Base-by-base conservation (phyloP, 2,888 invertebrate genomes). In the Scrobipalpa atriplicella region DNA sequence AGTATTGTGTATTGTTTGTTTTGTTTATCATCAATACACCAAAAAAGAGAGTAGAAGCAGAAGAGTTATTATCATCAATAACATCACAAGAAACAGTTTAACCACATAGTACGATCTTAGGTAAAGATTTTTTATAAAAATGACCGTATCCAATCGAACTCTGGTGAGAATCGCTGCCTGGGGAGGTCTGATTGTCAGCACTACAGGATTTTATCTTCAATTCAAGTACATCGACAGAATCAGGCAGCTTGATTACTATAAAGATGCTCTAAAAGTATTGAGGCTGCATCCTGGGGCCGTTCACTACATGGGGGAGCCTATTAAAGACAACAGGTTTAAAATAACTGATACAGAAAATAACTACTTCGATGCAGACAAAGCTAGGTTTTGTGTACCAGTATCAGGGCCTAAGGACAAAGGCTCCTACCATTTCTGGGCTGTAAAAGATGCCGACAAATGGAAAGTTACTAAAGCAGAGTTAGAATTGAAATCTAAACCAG, bases 291-390 rank as follows among this genome's bases (percentile, higher is more conserved):
- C 90, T 21, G 95, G 95, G 41, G 95, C 95, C 3, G 88, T 95
- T 6, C 82, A 93, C 63, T 88, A 95, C 69, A 85, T 97, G 51
- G 97, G 97, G 2, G 95, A 96, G 81, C 97, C 97, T 0, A 95
- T 97, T 47, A 94, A 93, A 80, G 95, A 95, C 68, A 89, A 90
- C 64, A 88, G 89, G 5, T 93, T 96, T 68, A 94, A 96, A 81
- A 78, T 96, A 47, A 89, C 90, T 2, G 93, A 95, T 75, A 71
- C 79, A 3, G 83, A 89, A 62, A 92, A 93, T 61, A 92, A 93
- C 73, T 93, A 80, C 72, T 93, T 93, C 60, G 93, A 94, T 78
- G 93, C 89, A 0, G 75, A 87, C 38, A 82, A 76, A 9, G 95
- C 95, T 11, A 93, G 93, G 78, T 95, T 95, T 78, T 91, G 93